Base-by-base conservation (phyloP, 1,140 invertebrate genomes). In the Bicyclus anynana region DNA sequence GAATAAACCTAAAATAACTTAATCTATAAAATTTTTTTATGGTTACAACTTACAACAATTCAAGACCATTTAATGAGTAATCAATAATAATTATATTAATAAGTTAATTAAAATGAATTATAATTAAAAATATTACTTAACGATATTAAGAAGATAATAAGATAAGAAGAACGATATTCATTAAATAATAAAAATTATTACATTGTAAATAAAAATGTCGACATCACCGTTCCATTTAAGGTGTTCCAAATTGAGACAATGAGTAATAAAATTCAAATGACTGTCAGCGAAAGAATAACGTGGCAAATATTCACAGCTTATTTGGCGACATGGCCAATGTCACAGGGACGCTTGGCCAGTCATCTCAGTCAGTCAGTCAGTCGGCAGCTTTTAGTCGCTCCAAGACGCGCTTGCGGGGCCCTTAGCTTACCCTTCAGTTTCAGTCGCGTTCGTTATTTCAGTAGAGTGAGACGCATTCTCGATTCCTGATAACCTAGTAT, bases 361-460 rank as follows among this genome's bases (percentile, higher is more conserved):
- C 9, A n/a, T n/a, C 7, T 2, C 10, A 33, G 29, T 33, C 29
- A 33, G n/a, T n/a, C n/a, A n/a, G n/a, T 33, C 29, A 17, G 16
- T 16, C 17, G 37, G 13, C 16, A 16, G 13, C 13, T 40, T 49
- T 55, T 13, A 37, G 35, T 38, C 42, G n/a, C 18, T 20, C n/a
- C 12, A 49, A 50, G 54, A 49, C 47, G 35, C 18, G 47, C 13
- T 26, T 42, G 50, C 14, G 2, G 23, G 33, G 50, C 21, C 26
- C 47, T 35, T 48, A 29, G 7, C 48, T 1, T 5, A 51, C 18
- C 33, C 14, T 13, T n/a, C n/a, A n/a, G n/a, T 33, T 58, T 58
- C 55, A 58, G 55, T 58, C 29, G 55, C 10, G 48, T 29, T 3
- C 27, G 55, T 51, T 51, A 42, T 38, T 58, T 38, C 48, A 51